A percentile compares a stretch with the other conserved stretches of the same genome.
These are phyloP conservation scores for Ficedula albicollis DNA, from an alignment of 2,797 vertebrate species.

Conservation along the genomic window DNA sequence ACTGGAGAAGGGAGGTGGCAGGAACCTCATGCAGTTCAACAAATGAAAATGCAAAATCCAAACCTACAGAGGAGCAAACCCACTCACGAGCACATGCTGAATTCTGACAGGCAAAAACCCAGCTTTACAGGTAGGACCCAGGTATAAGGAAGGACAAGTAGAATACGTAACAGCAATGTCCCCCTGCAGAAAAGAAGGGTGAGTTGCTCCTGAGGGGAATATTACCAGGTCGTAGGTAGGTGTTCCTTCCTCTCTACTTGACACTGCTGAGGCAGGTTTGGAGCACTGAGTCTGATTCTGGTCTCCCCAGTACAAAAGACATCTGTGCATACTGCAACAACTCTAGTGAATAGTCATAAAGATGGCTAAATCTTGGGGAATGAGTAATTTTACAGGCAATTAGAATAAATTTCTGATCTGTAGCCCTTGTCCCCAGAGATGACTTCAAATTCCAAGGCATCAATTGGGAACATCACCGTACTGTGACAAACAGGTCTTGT, in stretches of 20 bases:
- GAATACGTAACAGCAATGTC: neutral
- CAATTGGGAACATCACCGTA: neutral
- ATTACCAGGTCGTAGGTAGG: no score
- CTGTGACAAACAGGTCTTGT: neutral
- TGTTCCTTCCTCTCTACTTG: neutral
- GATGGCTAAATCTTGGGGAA: neutral
- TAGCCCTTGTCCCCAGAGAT: neutral
- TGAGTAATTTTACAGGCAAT: neutral
- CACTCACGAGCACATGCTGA: neutral
- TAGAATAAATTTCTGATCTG: neutral
- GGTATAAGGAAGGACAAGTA: neutral
- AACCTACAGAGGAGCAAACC: neutral
- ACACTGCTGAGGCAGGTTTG: neutral
- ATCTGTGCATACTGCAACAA: neutral
- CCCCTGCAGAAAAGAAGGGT: neutral
- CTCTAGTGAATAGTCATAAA: neutral
- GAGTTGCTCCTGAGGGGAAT: neutral
- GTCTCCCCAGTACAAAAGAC: neutral
- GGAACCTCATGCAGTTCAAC: neutral
- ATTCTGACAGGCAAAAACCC: fast-evolving
- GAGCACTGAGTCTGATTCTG: neutral
- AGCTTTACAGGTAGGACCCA: neutral
- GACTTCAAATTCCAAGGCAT: neutral
- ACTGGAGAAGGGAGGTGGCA: neutral
- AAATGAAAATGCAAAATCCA: neutral